These are phyloP conservation scores for Poecilobothrus nobilitatus DNA, from an alignment of 2,888 invertebrate genomes.

Conservation along the genomic window DNA sequence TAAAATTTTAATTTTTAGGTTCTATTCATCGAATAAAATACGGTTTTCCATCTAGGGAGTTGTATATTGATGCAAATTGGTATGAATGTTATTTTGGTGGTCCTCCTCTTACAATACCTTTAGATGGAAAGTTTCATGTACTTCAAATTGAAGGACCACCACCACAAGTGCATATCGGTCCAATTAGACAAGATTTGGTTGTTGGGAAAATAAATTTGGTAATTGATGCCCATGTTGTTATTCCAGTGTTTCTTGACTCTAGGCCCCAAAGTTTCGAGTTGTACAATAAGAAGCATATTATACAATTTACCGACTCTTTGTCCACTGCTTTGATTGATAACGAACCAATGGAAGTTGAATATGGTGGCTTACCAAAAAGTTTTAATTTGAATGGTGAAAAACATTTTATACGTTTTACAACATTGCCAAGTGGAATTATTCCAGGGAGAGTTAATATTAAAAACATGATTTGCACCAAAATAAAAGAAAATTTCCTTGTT, in stretches of 20 bases:
- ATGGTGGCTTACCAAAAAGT: constrained; percentile 75
- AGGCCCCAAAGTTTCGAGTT: constrained; percentile 72
- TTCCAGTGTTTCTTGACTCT: constrained; percentile 74
- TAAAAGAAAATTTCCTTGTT: constrained; percentile 30
- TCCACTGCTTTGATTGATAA: constrained; percentile 71
- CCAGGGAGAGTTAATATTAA: constrained; percentile 62
- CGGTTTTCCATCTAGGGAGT: constrained; percentile 85
- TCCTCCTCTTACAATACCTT: constrained; percentile 68
- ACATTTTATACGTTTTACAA: constrained; percentile 72
- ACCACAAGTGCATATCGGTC: constrained; percentile 88
- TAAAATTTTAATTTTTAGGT: background rate
- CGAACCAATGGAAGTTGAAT: constrained; percentile 67
- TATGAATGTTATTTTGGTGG: constrained; percentile 92
- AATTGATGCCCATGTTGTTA: constrained; percentile 68
- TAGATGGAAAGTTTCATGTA: constrained; percentile 67
- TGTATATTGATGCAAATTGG: constrained; percentile 80
- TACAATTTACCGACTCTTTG: constrained; percentile 72
- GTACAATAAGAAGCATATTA: constrained; percentile 60
- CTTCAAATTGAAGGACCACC: constrained; percentile 83
- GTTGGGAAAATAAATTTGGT: constrained; percentile 77
- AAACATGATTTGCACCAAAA: constrained; percentile 60
- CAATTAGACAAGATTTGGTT: constrained; percentile 70
- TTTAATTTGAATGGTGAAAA: constrained; percentile 64
- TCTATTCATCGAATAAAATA: constrained; percentile 68
- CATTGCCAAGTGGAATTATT: constrained; percentile 61